A percentile compares a stretch with the other conserved stretches of the same genome.
phyloP scores from a whole-genome alignment of 2,113 vertebrate genomes.

The Scophthalmus maximus region DNA sequence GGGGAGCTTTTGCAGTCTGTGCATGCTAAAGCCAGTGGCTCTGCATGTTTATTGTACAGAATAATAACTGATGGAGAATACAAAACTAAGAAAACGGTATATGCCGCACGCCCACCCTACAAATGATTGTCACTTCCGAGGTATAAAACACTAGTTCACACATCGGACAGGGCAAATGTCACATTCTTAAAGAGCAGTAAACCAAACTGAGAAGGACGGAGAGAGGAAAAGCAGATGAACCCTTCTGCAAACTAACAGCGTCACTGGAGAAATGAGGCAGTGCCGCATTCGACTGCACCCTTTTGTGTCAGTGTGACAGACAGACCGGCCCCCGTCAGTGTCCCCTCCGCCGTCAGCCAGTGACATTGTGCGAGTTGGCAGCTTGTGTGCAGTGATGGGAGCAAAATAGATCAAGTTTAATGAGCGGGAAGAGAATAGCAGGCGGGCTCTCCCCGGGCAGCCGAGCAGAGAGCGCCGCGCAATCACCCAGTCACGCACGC shows the following conservation, averaged over 20 bases:
- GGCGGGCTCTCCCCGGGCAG: slow-evolving; percentile 45
- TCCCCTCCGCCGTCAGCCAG: slow-evolving; percentile 30
- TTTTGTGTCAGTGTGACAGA: slow-evolving; percentile 17
- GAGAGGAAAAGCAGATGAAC: too few relatives aligned
- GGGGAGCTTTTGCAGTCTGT: too few relatives aligned
- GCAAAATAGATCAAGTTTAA: slow-evolving; percentile 56
- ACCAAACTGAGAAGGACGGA: background rate
- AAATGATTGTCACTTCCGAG: background rate
- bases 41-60: too few relatives aligned
- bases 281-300: slow-evolving; percentile 17
- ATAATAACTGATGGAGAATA: too few relatives aligned
- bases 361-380: slow-evolving; percentile 47
- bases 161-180: too few relatives aligned
- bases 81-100: too few relatives aligned
- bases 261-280: too few relatives aligned
- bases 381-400: slow-evolving; percentile 34
- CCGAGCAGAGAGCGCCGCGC: slow-evolving; percentile 23
- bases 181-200: background rate
- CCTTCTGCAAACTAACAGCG: too few relatives aligned
- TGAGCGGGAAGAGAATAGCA: slow-evolving; percentile 57
- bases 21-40: too few relatives aligned
- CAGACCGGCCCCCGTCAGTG: background rate
- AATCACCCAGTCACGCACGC: slow-evolving; percentile 32
- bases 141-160: background rate
- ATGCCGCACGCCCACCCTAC: background rate